Percentiles rank a stretch among this genome's conserved stretches.
phyloP scores from a whole-genome alignment of 1,140 invertebrate genomes.

The Drosophila chauvacae region DNA sequence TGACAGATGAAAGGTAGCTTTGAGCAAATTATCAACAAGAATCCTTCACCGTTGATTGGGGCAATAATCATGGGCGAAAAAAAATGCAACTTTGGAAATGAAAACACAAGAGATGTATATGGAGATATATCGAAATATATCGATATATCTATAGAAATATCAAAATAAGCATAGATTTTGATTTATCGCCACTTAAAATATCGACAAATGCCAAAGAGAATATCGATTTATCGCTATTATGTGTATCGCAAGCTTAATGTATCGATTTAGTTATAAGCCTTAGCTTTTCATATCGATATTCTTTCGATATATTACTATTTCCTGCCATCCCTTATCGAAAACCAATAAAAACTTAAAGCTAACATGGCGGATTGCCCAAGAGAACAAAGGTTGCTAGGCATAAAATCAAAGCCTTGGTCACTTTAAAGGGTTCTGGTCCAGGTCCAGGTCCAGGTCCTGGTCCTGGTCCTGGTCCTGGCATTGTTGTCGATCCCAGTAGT shows the following conservation, averaged over 20 bases:
- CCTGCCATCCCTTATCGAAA: no score
- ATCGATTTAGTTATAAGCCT: not conserved
- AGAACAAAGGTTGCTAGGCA: not conserved
- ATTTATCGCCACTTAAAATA: not conserved
- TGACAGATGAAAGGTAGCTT: slow-evolving; percentile 21
- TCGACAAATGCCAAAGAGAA: not conserved
- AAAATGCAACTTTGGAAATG: not conserved
- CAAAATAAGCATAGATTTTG: not conserved
- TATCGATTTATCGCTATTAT: not conserved
- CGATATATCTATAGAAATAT: not conserved
- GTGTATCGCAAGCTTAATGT: not conserved
- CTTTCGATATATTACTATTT: not conserved
- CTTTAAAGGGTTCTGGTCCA: slow-evolving; percentile 14
- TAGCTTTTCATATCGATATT: not conserved
- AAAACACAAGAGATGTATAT: no score
- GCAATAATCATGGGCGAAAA: not conserved
- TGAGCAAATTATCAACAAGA: slow-evolving; percentile 18
- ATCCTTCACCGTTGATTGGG: not conserved
- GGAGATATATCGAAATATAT: no score
- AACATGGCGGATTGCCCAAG: not conserved
- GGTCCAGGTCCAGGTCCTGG: not conserved
- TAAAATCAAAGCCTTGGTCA: not conserved
- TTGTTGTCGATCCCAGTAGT: slow-evolving; percentile 15
- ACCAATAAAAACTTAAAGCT: not conserved
- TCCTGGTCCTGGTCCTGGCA: not conserved